Percentiles rank a stretch among this genome's conserved stretches.
These are phyloP conservation scores for Calameuta idolon DNA, from an alignment of 2,888 invertebrate species.

Conservation along the genomic window DNA sequence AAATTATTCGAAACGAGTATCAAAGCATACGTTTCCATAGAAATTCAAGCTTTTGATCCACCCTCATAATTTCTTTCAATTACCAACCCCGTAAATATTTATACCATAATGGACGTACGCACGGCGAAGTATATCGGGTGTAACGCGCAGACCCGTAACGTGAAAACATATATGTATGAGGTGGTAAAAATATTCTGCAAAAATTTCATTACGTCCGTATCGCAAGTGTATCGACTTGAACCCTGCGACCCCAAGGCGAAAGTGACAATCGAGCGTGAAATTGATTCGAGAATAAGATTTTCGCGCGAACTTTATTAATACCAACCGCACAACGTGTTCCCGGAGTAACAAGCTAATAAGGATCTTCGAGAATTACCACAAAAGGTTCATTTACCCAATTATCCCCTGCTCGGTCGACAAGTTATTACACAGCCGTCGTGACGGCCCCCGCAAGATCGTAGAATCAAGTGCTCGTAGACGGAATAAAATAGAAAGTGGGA, in stretches of 20 bases:
- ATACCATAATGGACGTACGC: neutral
- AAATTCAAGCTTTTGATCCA: neutral
- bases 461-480: neutral
- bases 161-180: no score
- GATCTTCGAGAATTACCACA: neutral
- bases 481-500: neutral
- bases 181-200: neutral
- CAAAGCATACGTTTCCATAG: neutral
- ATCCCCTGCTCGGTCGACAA: no score
- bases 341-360: neutral
- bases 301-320: neutral
- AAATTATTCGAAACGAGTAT: neutral
- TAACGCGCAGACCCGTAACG: accelerated
- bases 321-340: neutral
- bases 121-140: neutral
- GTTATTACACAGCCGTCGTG: no score
- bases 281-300: neutral
- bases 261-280: neutral
- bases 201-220: neutral
- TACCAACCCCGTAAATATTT: neutral
- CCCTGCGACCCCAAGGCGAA: neutral
- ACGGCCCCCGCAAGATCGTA: no score
- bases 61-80: neutral
- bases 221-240: neutral
- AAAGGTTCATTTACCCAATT: neutral